Percentiles rank a stretch among this genome's conserved stretches.
Evolutionary conservation across 2,797 vertebrate species (phyloP).

Genomic region (Enteromius unitaeniatus): DNA sequence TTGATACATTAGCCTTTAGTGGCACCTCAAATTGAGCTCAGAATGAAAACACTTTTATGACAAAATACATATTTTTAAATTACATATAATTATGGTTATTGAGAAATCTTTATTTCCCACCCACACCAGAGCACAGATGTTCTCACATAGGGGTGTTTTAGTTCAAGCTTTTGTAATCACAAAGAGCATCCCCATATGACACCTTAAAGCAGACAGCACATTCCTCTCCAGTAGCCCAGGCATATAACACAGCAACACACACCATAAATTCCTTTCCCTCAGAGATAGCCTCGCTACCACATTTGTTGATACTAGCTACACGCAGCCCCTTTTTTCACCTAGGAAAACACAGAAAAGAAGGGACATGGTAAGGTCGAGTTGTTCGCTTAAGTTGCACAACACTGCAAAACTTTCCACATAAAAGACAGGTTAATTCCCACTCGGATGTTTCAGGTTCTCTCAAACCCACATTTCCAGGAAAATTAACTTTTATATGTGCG

Average conservation of each 20-base stretch:
- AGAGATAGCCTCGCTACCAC: constrained; percentile 67
- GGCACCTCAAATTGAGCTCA: neutral
- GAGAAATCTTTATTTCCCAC: neutral
- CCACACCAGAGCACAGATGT: constrained; percentile 21
- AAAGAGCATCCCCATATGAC: constrained; percentile 37
- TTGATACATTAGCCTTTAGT: constrained; percentile 10
- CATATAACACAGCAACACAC: constrained; percentile 74
- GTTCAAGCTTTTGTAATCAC: constrained; percentile 31
- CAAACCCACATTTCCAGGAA: neutral
- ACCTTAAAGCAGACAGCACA: constrained; percentile 65
- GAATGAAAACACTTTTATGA: constrained; percentile 1
- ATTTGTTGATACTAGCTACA: constrained; percentile 57
- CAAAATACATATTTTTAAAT: neutral
- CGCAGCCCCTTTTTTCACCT: constrained; percentile 5
- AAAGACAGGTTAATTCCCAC: constrained; percentile 32
- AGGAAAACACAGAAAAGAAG: constrained; percentile 27
- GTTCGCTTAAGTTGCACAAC: constrained; percentile 24
- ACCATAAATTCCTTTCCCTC: constrained; percentile 74
- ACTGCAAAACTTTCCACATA: constrained; percentile 24
- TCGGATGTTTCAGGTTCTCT: neutral
- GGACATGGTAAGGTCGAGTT: constrained; percentile 24
- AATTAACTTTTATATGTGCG: neutral
- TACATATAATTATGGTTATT: neutral
- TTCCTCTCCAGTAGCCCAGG: constrained; percentile 70
- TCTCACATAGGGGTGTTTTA: constrained; percentile 41